phyloP scores from a whole-genome alignment of 1,140 invertebrate species.

The Babylonia areolata region DNA sequence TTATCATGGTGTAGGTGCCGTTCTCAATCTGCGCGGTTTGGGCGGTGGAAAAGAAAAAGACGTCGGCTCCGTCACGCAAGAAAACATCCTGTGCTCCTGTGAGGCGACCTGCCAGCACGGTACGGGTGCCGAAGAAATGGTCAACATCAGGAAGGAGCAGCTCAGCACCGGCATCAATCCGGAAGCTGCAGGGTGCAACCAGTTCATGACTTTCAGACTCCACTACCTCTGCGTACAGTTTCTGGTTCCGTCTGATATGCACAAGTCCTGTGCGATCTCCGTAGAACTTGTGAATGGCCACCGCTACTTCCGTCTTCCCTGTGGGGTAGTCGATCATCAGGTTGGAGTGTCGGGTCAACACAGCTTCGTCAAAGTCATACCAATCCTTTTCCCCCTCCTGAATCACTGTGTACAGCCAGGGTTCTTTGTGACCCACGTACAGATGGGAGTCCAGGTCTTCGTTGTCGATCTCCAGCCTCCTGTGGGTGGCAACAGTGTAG shows the following conservation, averaged over 20 bases:
- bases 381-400: slow-evolving; percentile 51
- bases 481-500: slow-evolving; percentile 47
- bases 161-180: slow-evolving; percentile 61
- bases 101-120: slow-evolving; percentile 59
- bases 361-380: slow-evolving; percentile 66
- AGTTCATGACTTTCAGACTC: slow-evolving; percentile 64
- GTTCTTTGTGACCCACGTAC: slow-evolving; percentile 58
- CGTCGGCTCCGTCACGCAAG: slow-evolving; percentile 55
- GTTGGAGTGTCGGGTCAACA: slow-evolving; percentile 61
- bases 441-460: slow-evolving; percentile 58
- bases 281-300: slow-evolving; percentile 58
- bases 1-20: slow-evolving; percentile 57
- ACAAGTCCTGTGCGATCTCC: slow-evolving; percentile 64
- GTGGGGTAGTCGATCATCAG: slow-evolving; percentile 62
- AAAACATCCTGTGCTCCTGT: slow-evolving; percentile 60
- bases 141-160: slow-evolving; percentile 60
- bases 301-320: slow-evolving; percentile 45
- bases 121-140: slow-evolving; percentile 61
- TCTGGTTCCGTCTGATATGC: slow-evolving; percentile 59
- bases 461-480: slow-evolving; percentile 60
- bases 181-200: slow-evolving; percentile 64
- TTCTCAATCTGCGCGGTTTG: slow-evolving; percentile 64
- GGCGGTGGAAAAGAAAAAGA: slow-evolving; percentile 61
- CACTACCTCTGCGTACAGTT: slow-evolving; percentile 62
- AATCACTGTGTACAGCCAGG: slow-evolving; percentile 64